Conservation (phyloP, 2,797 vertebrate species). For the Acridotheres tristis region DNA sequence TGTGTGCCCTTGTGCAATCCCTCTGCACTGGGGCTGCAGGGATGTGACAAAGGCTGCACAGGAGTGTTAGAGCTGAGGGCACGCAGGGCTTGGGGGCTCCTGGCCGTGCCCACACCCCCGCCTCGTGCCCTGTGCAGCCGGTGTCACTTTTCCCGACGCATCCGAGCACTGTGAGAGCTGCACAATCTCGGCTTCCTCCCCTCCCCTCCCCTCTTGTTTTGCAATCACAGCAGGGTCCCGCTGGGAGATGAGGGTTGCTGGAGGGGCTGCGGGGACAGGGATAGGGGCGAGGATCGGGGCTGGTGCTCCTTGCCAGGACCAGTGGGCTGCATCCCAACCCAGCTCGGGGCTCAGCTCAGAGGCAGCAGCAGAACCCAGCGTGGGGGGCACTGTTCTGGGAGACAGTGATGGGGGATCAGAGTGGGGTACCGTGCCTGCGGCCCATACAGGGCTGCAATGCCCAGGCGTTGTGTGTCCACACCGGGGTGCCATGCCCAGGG, state of each 20-base stretch:
- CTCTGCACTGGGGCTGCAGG: accelerated
- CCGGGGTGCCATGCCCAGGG: accelerated
- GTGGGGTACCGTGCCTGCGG: accelerated
- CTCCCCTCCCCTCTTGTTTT: not conserved
- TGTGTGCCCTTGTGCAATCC: not conserved
- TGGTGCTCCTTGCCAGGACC: not conserved
- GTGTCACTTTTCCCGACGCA: not conserved
- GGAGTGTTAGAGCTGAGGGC: accelerated
- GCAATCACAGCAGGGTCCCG: not conserved
- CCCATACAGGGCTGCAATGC: accelerated
- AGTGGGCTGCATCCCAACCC: accelerated
- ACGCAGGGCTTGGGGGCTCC: accelerated
- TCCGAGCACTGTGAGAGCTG: not conserved
- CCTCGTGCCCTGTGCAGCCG: accelerated
- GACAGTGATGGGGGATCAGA: not conserved
- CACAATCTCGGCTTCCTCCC: not conserved
- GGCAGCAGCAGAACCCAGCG: not conserved
- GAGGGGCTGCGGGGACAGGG: not conserved
- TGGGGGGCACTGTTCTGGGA: accelerated
- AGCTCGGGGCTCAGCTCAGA: accelerated
- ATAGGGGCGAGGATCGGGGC: not conserved
- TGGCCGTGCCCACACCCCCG: not conserved
- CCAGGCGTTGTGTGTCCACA: no score
- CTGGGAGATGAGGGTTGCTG: not conserved
- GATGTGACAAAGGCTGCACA: not conserved